Percentiles rank a stretch among this genome's conserved stretches.
Conservation (phyloP, 2,888 invertebrate genomes). For the Leptopilina drosophilae region DNA sequence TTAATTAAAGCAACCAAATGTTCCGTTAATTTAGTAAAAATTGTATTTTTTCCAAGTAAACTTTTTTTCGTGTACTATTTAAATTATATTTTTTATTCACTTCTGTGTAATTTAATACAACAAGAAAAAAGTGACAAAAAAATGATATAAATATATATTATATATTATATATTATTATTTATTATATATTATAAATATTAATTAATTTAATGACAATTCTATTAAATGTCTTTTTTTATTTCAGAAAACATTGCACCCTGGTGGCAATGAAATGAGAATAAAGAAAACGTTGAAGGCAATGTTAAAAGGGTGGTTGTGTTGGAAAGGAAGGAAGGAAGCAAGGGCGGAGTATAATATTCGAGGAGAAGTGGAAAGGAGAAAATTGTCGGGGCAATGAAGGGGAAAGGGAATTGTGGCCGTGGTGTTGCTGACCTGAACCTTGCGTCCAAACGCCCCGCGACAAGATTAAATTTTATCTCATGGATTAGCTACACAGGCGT, state of each 20-base stretch:
- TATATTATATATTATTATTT: no score
- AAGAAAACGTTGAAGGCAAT: constrained; percentile 43
- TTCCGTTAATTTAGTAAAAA: no score
- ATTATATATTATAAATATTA: no score
- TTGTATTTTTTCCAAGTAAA: no score
- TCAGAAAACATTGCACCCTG: constrained; percentile 46
- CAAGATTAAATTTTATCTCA: constrained; percentile 61
- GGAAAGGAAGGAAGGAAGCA: constrained; percentile 59
- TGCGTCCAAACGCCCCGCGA: constrained; percentile 66
- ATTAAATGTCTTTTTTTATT: constrained; percentile 37
- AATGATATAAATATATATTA: no score
- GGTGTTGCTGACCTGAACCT: constrained; percentile 76
- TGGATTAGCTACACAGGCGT: constrained; percentile 47
- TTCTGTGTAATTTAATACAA: no score
- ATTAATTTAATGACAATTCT: no score
- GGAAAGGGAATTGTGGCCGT: constrained; percentile 64
- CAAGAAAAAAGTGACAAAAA: no score
- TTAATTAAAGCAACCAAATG: no score
- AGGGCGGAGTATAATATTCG: constrained; percentile 54
- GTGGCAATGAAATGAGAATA: constrained; percentile 40
- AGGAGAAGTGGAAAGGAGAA: constrained; percentile 54
- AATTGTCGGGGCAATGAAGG: constrained; percentile 24
- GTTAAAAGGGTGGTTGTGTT: constrained; percentile 9
- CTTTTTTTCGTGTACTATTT: no score
- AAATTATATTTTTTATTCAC: no score